Percentiles rank a stretch among this genome's conserved stretches.
Conservation (phyloP, 2,113 vertebrate genomes). For the Lucifuga dentata region DNA sequence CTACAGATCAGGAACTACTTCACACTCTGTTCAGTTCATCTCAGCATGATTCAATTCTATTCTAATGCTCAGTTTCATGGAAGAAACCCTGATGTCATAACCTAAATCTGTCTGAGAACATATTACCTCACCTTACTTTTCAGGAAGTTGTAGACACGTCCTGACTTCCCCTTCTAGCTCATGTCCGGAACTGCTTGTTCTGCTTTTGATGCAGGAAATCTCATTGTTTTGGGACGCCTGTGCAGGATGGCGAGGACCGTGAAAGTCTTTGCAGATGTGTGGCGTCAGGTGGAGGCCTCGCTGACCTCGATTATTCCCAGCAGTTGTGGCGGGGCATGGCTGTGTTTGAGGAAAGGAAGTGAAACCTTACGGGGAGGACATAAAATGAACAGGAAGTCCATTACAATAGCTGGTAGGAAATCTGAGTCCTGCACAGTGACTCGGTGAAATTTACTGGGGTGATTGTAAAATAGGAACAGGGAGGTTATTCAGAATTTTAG, state of each 20-base stretch:
- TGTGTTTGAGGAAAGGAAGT: conserved; percentile 52
- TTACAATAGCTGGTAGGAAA: conserved; percentile 60
- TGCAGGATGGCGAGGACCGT: conserved; percentile 1
- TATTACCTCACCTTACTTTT: conserved; percentile 12
- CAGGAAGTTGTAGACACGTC: conserved; percentile 48
- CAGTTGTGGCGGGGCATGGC: conserved; percentile 30
- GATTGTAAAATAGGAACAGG: conserved; percentile 39
- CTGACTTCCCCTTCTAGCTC: conserved; percentile 41
- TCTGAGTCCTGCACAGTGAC: conserved; percentile 38
- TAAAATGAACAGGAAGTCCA: conserved; percentile 48
- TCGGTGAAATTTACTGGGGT: conserved; percentile 41
- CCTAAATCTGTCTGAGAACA: conserved; percentile 12
- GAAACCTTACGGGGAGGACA: conserved; percentile 28
- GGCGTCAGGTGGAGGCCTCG: conserved; percentile 32
- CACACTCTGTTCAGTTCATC: conserved; percentile 9
- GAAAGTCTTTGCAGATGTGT: conserved; percentile 44
- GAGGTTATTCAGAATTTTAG: conserved; percentile 35
- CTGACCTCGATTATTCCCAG: conserved; percentile 50
- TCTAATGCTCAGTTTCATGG: conserved; percentile 4
- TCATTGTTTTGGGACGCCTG: conserved; percentile 36
- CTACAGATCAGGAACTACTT: conserved; percentile 35
- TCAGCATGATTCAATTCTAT: conserved; percentile 8
- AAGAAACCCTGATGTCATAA: conserved; percentile 36
- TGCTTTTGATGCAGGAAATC: conserved; percentile 44
- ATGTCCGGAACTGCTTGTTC: neutral